Evolutionary conservation across 2,888 invertebrate genomes (phyloP).

Genomic region (Arenicola marina): DNA sequence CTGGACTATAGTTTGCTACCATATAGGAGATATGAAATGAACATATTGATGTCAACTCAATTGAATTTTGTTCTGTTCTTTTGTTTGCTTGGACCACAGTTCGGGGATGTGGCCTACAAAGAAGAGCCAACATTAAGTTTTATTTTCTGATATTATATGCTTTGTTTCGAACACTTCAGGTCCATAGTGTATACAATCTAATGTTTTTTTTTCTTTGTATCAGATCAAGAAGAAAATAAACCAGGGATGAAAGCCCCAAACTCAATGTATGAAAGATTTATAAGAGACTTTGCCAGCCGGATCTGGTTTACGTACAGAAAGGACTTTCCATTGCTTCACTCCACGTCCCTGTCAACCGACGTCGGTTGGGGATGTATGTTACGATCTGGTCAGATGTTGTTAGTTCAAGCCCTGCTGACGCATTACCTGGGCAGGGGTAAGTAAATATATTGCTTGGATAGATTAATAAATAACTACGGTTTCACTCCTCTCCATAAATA

Average conservation of each 20-base stretch:
- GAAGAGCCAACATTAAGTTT: no score
- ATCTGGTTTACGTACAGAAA: constrained; percentile 72
- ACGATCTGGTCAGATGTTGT: constrained; percentile 89
- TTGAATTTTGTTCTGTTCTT: neutral
- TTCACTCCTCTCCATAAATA: neutral
- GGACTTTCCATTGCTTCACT: constrained; percentile 81
- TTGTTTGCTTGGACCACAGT: neutral
- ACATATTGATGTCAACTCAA: no score
- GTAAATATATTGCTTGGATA: constrained; percentile 2
- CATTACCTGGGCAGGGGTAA: constrained; percentile 79
- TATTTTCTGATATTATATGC: neutral
- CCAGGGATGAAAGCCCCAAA: neutral
- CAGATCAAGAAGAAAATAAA: constrained; percentile 10
- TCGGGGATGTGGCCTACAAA: no score
- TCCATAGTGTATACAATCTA: neutral
- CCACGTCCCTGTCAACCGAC: constrained; percentile 82
- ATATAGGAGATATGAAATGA: no score
- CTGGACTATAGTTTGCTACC: no score
- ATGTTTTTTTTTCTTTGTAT: neutral
- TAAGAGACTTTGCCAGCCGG: constrained; percentile 80
- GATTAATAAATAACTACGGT: neutral
- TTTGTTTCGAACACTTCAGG: no score
- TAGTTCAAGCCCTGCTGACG: constrained; percentile 82
- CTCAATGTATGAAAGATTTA: constrained; percentile 71
- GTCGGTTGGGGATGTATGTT: constrained; percentile 94